Evolutionary conservation across 2,113 vertebrate species (phyloP).

Genomic region (Hippopotamus amphibius): DNA sequence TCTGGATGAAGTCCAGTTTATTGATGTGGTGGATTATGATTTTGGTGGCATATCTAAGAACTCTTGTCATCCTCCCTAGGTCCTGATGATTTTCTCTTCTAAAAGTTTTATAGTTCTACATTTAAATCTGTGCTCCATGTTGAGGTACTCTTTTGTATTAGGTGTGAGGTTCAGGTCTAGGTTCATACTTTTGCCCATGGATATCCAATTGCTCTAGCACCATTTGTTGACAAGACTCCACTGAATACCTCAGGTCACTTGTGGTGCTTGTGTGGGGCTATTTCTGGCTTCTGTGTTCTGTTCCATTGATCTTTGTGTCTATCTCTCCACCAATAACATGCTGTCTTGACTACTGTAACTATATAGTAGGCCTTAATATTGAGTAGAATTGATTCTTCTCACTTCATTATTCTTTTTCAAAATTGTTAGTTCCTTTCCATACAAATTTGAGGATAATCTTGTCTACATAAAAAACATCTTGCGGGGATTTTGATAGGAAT

Average conservation of each 20-base stretch:
- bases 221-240: neutral
- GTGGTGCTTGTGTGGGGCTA: neutral
- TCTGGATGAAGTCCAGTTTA: neutral
- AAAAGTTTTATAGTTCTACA: neutral
- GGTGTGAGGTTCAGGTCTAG: neutral
- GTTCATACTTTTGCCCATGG: neutral
- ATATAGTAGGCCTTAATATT: neutral
- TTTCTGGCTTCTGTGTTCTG: neutral
- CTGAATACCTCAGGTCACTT: neutral
- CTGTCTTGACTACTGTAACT: neutral
- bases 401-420: neutral
- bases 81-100: neutral
- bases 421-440: neutral
- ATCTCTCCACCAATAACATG: neutral
- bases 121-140: neutral
- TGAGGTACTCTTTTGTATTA: neutral
- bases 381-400: neutral
- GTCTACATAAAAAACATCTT: neutral
- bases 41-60: neutral
- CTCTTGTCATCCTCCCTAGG: neutral
- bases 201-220: neutral
- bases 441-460: neutral
- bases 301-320: neutral
- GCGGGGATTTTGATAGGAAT: neutral
- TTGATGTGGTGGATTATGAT: neutral